Evolutionary conservation across 2,888 invertebrate genomes (phyloP).

Genomic region (Drosophila borealis): DNA sequence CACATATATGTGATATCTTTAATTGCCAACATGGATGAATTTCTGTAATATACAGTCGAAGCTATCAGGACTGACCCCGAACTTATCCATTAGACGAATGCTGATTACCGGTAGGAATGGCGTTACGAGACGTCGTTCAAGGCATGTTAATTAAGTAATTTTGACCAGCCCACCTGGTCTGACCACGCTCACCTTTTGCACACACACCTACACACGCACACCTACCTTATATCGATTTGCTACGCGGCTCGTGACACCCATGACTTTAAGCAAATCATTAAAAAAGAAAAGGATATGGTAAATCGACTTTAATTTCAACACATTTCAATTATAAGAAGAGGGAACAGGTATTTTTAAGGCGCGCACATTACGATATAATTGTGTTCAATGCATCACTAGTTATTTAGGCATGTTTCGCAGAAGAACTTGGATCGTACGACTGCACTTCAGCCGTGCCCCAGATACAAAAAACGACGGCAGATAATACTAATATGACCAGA

Average conservation of each 20-base stretch:
- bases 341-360: no score
- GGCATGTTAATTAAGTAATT: slow-evolving; percentile 1
- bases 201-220: not conserved
- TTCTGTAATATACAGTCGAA: not conserved
- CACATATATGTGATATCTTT: no score
- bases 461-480: slow-evolving; percentile 88
- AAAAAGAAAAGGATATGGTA: not conserved
- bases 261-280: not conserved
- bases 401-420: no score
- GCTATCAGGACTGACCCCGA: not conserved
- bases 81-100: not conserved
- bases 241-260: not conserved
- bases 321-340: not conserved
- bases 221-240: not conserved
- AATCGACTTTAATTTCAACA: slow-evolving; percentile 1
- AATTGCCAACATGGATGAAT: no score
- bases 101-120: not conserved
- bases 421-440: slow-evolving; percentile 88
- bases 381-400: no score
- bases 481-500: slow-evolving; percentile 87
- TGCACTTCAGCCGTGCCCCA: slow-evolving; percentile 88
- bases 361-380: no score
- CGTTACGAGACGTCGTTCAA: not conserved
- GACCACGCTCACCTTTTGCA: not conserved
- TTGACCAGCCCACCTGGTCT: not conserved